Evolutionary conservation across 1,140 invertebrate species (phyloP).

Genomic region (Vanessa tameamea): DNA sequence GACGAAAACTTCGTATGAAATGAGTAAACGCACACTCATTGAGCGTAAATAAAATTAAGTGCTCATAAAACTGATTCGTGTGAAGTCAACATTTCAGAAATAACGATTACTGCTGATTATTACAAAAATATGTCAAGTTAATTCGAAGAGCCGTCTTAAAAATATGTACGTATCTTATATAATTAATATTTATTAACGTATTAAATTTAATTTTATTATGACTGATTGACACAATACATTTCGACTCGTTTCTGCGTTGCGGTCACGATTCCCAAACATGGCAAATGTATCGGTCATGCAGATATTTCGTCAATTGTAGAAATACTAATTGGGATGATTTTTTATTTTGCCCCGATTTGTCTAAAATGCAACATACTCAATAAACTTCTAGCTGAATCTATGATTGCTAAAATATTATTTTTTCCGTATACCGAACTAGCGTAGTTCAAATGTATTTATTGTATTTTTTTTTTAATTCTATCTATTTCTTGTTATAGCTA

Average conservation of each 20-base stretch:
- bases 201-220: not conserved
- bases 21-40: not conserved
- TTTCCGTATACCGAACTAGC: too few species aligned
- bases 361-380: too few species aligned
- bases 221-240: not conserved
- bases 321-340: too few species aligned
- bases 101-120: constrained; percentile 21
- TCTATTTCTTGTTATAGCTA: too few species aligned
- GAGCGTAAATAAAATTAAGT: constrained; percentile 17
- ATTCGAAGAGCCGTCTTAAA: not conserved
- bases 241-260: not conserved
- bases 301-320: too few species aligned
- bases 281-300: too few species aligned
- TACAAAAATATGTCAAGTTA: constrained; percentile 17
- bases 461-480: too few species aligned
- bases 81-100: constrained; percentile 10
- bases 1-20: not conserved
- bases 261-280: too few species aligned
- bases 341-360: too few species aligned
- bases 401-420: too few species aligned
- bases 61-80: constrained; percentile 16
- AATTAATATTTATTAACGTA: constrained; percentile 1
- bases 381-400: too few species aligned
- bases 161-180: not conserved
- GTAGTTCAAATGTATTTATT: too few species aligned